phyloP scores from a whole-genome alignment of 2,797 vertebrate species.

The Adrianichthys oophorus region DNA sequence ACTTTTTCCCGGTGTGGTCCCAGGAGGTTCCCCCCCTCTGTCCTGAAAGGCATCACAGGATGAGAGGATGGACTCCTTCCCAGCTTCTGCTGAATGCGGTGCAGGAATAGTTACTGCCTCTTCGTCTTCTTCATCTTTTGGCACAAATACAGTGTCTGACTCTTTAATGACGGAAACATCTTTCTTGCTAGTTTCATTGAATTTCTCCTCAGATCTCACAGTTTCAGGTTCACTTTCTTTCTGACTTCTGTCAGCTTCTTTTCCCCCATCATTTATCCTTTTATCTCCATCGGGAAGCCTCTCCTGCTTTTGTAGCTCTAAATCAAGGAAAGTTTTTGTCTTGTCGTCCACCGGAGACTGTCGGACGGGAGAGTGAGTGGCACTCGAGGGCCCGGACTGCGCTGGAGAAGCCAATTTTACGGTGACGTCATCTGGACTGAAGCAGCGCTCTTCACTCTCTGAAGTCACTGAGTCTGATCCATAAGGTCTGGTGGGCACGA shows the following conservation, averaged over 20 bases:
- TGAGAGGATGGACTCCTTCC: constrained; percentile 29
- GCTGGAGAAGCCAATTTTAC: constrained; percentile 96
- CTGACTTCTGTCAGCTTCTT: constrained; percentile 29
- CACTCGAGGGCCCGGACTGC: constrained; percentile 89
- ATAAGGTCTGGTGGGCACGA: constrained; percentile 61
- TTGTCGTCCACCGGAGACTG: constrained; percentile 90
- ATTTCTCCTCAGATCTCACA: constrained; percentile 40
- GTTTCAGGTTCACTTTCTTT: constrained; percentile 30
- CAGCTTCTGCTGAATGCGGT: constrained; percentile 24
- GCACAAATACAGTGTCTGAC: constrained; percentile 20
- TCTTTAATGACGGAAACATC: constrained; percentile 33
- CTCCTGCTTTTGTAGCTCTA: constrained; percentile 50
- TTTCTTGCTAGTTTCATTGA: constrained; percentile 46
- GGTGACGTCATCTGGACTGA: constrained; percentile 95
- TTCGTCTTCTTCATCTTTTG: constrained; percentile 49
- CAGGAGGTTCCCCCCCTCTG: constrained; percentile 57
- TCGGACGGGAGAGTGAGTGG: constrained; percentile 89
- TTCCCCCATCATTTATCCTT: constrained; percentile 40
- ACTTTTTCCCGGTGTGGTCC: constrained; percentile 58
- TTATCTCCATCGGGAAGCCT: constrained; percentile 35
- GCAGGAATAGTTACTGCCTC: constrained; percentile 32
- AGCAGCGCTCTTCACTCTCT: constrained; percentile 90
- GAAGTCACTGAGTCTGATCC: constrained; percentile 78
- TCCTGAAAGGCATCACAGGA: constrained; percentile 45
- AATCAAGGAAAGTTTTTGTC: constrained; percentile 66